These are phyloP conservation scores for Temnothorax rugatulus DNA, from an alignment of 2,888 invertebrate genomes.

Conservation along the genomic window DNA sequence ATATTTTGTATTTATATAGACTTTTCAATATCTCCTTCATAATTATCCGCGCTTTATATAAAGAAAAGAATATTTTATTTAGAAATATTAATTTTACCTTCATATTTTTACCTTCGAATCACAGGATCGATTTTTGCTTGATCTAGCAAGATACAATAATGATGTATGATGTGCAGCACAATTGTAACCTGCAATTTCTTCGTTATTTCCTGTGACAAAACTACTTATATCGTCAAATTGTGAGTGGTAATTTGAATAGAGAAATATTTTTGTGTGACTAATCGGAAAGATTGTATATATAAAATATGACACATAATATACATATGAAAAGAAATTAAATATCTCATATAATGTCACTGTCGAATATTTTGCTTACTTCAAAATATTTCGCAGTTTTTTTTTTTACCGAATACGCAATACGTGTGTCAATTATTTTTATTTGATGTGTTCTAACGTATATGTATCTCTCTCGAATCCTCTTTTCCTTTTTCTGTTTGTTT, in stretches of 20 bases:
- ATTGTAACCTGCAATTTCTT: constrained; percentile 27
- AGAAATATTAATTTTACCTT: constrained; percentile 78
- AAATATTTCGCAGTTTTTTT: constrained; percentile 63
- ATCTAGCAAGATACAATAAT: constrained; percentile 18
- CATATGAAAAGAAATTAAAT: not conserved
- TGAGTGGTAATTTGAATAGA: constrained; percentile 71
- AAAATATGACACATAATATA: constrained; percentile 10
- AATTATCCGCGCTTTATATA: not conserved
- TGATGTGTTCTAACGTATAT: not conserved
- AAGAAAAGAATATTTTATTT: not conserved
- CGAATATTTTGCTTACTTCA: constrained; percentile 61
- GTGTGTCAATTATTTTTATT: constrained; percentile 68
- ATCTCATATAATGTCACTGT: constrained; percentile 3
- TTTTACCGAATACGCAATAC: constrained; percentile 43
- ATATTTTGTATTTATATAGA: no score
- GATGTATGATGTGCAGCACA: not conserved
- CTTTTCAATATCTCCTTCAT: no score
- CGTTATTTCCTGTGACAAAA: constrained; percentile 33
- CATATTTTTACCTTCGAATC: constrained; percentile 83
- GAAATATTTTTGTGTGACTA: constrained; percentile 52
- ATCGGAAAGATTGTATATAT: constrained; percentile 12
- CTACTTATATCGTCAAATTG: constrained; percentile 70
- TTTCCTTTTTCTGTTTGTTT: no score
- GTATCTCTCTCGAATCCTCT: no score
- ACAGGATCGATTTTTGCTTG: constrained; percentile 66